Percentiles rank a stretch among this genome's conserved stretches.
Conservation (phyloP, 2,797 vertebrate species). For the Chrosomus eos region DNA sequence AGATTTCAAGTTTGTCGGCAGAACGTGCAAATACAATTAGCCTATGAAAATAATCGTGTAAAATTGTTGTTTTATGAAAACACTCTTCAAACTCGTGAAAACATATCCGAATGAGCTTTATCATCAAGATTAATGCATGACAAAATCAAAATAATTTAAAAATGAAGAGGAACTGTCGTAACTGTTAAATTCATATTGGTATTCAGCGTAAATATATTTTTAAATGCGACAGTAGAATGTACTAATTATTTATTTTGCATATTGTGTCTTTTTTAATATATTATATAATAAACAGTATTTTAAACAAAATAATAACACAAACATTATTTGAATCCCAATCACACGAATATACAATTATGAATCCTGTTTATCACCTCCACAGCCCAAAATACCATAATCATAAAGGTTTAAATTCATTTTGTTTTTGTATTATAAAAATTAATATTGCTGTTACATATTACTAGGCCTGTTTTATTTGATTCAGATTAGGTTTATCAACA, state of each 20-base stretch:
- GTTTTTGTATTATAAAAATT: not conserved
- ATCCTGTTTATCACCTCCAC: not conserved
- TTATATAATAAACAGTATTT: too few species aligned
- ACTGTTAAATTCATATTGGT: not conserved
- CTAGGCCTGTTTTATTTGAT: not conserved
- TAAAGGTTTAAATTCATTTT: not conserved
- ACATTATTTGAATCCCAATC: not conserved
- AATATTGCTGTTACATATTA: not conserved
- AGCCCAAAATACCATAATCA: not conserved
- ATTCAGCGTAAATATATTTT: not conserved
- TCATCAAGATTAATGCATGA: not conserved
- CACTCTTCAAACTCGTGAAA: not conserved
- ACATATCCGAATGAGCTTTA: not conserved
- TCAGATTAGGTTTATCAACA: not conserved
- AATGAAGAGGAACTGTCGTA: not conserved
- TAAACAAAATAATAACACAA: not conserved
- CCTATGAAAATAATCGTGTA: not conserved
- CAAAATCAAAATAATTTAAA: not conserved
- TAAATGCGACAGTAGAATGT: not conserved
- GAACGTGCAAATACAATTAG: not conserved
- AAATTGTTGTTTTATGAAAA: not conserved
- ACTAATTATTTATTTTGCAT: too few species aligned
- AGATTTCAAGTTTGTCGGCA: not conserved
- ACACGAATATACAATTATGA: not conserved
- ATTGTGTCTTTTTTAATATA: not conserved